phyloP scores from a whole-genome alignment of 2,888 invertebrate genomes.

The Petrolisthes manimaculis region DNA sequence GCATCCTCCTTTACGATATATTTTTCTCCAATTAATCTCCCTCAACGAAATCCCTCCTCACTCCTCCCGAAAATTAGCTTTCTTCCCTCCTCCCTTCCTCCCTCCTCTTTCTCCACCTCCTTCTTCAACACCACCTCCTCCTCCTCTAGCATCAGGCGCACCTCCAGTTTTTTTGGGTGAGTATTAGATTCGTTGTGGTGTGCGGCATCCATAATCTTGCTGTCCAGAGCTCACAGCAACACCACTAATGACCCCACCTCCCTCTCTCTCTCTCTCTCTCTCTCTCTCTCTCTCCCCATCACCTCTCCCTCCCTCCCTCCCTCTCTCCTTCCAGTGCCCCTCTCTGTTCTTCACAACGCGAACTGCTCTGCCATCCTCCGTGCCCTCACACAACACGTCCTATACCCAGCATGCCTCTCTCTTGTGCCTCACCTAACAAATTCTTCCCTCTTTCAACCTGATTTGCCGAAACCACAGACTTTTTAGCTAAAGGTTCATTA shows the following conservation, averaged over 20 bases:
- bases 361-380: background rate
- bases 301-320: background rate
- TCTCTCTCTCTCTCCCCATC: conserved; percentile 16
- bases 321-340: background rate
- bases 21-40: no score
- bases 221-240: conserved; percentile 46
- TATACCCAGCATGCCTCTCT: no score
- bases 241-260: conserved; percentile 35
- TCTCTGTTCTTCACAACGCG: background rate
- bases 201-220: conserved; percentile 44
- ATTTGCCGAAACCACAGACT: no score
- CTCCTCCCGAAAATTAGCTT: background rate
- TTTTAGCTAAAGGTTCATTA: no score
- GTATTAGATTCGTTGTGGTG: conserved; percentile 40
- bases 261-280: background rate
- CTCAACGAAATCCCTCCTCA: no score
- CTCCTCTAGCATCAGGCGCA: background rate
- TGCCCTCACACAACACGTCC: background rate
- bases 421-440: no score
- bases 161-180: conserved; percentile 15
- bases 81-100: background rate
- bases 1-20: no score
- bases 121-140: background rate
- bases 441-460: no score
- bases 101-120: background rate